Evolutionary conservation across 2,113 vertebrate species (phyloP), one percentile per base, ranked within the genome.

Genomic region (Tupaia tana): DNA sequence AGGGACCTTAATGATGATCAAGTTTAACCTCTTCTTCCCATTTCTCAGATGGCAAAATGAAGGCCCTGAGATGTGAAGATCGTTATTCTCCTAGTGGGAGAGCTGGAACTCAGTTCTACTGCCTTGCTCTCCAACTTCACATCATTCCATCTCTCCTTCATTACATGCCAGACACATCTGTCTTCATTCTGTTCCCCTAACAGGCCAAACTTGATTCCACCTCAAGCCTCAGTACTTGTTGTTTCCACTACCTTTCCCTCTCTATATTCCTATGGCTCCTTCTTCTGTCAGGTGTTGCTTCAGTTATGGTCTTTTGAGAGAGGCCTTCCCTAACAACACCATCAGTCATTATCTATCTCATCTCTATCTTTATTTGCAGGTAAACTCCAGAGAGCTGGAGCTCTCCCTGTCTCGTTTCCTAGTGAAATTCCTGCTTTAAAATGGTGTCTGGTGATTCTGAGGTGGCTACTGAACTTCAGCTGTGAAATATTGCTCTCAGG

Each of bases 121-220:
- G 19, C 77, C 54, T 22, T 3, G 18, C 25, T 18, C 75, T 64
- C 54, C 43, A 16, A 14, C 29, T 13, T 25, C 15, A n/a, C 29
- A 31, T 31, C 8, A 9, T 1, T 18, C 19, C 0, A 0, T 25
- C 14, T 66, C 16, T 52, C 4, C 43, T 25, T 71, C 87, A 9
- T 20, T 15, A 8, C 2, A 1, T 29, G 24, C 27, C 15, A 56
- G 20, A 16, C 22, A 20, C 3, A 18, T 2, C 2, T 10, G 1
- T 58, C 75, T 80, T 27, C 71, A 5, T 22, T 83, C 66, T 61
- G 27, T 56, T 64, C 56, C 78, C 70, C 80, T 67, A 24, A 59
- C 13, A 56, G 29, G 31, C 5, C 25, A 59, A 29, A 27, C 29
- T 64, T 34, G 61, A 9, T 14, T n/a, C 56, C 52, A 10, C n/a